These are phyloP conservation scores for Amphibalanus amphitrite DNA, from an alignment of 1,140 invertebrate species.

Conservation along the genomic window DNA sequence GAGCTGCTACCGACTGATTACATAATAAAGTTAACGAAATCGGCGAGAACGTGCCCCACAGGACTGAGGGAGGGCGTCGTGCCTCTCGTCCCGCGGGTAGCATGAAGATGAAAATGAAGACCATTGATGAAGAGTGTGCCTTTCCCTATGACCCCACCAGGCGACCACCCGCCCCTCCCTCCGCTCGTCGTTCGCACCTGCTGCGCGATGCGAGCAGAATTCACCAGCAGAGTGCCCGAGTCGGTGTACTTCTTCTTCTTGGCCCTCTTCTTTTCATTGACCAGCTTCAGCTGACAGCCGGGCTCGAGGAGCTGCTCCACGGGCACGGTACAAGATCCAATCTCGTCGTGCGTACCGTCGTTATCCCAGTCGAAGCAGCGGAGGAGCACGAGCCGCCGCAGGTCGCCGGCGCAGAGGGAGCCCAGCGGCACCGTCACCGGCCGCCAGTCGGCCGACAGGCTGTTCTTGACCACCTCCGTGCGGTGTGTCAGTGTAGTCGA, in stretches of 20 bases:
- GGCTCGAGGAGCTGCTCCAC: constrained; percentile 20
- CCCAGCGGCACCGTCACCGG: constrained; percentile 31
- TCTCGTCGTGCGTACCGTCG: constrained; percentile 31
- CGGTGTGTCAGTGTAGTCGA: constrained; percentile 33
- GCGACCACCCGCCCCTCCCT: no score
- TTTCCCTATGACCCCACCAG: no score
- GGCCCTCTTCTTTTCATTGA: constrained; percentile 29
- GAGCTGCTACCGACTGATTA: no score
- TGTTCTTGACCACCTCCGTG: constrained; percentile 38
- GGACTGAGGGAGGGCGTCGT: no score
- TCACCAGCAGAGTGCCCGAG: constrained; percentile 26
- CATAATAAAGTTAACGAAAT: no score
- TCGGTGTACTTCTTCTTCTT: constrained; percentile 32
- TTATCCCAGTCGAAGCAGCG: constrained; percentile 32
- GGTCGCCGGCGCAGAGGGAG: constrained; percentile 34
- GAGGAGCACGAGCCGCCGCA: constrained; percentile 29
- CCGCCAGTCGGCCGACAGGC: constrained; percentile 36
- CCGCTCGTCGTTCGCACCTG: constrained; percentile 6
- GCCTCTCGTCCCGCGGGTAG: no score
- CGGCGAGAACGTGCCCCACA: no score
- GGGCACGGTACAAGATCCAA: constrained; percentile 30
- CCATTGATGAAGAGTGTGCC: no score
- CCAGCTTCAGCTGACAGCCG: constrained; percentile 21
- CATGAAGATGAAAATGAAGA: no score
- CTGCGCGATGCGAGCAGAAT: constrained; percentile 14